Evolutionary conservation across 53 echinoderm and acorn worm species (phyloP).

Genomic region (Stichopus horrens): DNA sequence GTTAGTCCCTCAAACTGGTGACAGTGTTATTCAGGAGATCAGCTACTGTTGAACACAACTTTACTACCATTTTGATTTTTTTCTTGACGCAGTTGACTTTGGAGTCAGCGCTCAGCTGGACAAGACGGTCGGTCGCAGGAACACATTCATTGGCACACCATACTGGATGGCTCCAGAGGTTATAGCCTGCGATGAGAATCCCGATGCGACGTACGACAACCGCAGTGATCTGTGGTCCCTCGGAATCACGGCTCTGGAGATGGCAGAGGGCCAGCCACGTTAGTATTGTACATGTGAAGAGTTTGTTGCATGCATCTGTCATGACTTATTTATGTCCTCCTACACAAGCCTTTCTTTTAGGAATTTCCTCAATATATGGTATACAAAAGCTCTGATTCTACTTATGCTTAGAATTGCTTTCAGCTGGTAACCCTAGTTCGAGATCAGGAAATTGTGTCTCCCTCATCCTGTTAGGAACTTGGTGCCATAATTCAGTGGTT

Average conservation of each 20-base stretch:
- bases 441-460: no score
- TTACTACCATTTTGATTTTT: background rate
- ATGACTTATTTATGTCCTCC: no score
- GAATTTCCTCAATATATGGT: no score
- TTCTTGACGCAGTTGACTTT: conserved; percentile 78
- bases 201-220: conserved; percentile 96
- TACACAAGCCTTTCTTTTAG: no score
- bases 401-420: no score
- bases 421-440: no score
- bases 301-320: no score
- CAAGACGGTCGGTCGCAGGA: conserved; percentile 96
- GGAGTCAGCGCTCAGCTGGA: conserved; percentile 98
- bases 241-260: conserved; percentile 96
- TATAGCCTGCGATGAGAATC: conserved; percentile 97
- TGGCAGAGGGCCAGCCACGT: conserved; percentile 99
- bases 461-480: no score
- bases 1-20: no score
- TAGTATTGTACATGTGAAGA: conserved; percentile 44
- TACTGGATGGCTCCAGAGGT: conserved; percentile 99
- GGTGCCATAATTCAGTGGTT: no score
- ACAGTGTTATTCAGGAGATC: no score
- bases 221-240: conserved; percentile 90
- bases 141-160: conserved; percentile 97
- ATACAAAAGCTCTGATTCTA: no score
- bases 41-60: background rate